A percentile compares a stretch with the other conserved stretches of the same genome.
These are phyloP conservation scores for Neodiprion lecontei DNA, from an alignment of 1,140 invertebrate species.

Conservation along the genomic window DNA sequence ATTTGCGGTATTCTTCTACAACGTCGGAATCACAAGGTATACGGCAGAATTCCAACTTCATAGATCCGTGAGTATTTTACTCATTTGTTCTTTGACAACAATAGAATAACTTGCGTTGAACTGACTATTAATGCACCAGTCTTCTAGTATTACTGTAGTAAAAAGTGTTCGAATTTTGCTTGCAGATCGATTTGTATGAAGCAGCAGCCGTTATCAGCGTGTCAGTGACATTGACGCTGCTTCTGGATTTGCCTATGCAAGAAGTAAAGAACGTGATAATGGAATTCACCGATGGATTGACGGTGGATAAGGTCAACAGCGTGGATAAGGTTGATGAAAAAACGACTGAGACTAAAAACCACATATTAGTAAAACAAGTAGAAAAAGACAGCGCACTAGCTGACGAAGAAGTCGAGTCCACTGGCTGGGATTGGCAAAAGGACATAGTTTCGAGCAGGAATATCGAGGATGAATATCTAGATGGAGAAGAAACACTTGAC, in stretches of 20 bases:
- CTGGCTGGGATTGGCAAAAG: constrained; percentile 33
- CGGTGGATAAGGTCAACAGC: constrained; percentile 13
- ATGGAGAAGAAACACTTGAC: constrained; percentile 26
- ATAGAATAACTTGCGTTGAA: constrained; percentile 4
- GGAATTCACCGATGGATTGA: constrained; percentile 43
- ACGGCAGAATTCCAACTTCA: constrained; percentile 64
- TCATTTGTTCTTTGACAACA: constrained; percentile 22
- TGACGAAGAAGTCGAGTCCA: constrained; percentile 27
- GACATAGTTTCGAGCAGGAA: constrained; percentile 30
- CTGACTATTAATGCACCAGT: background rate
- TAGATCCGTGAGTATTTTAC: constrained; percentile 58
- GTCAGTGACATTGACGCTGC: constrained; percentile 57
- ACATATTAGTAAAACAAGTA: background rate
- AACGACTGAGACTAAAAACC: background rate
- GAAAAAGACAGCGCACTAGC: constrained; percentile 25
- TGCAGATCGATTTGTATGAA: constrained; percentile 56
- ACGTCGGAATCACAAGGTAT: constrained; percentile 64
- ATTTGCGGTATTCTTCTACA: constrained; percentile 71
- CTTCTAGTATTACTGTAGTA: background rate
- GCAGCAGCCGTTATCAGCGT: constrained; percentile 42
- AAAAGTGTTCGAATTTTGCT: constrained; percentile 28
- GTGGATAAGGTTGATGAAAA: constrained; percentile 26
- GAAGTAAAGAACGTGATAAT: constrained; percentile 61
- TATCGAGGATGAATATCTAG: constrained; percentile 18
- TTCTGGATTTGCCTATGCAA: constrained; percentile 66